These are phyloP conservation scores for Orycteropus afer DNA, from an alignment of 2,113 vertebrate genomes.

Conservation along the genomic window DNA sequence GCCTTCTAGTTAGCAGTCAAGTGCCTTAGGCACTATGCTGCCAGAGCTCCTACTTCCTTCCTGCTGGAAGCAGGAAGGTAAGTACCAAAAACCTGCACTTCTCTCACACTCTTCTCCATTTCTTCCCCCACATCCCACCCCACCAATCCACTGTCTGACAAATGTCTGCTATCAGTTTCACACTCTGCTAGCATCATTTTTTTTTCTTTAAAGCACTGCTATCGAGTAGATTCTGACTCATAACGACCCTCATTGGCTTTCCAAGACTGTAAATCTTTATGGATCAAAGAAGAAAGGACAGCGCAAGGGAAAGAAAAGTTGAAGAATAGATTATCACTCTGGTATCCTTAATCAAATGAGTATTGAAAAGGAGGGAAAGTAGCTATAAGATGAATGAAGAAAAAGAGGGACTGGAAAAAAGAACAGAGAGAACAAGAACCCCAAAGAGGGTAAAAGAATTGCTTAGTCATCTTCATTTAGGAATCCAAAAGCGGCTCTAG, in stretches of 20 bases:
- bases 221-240: no score
- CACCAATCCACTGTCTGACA: not conserved
- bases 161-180: no score
- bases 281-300: not conserved
- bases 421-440: not conserved
- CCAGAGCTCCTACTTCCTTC: no score
- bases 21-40: no score
- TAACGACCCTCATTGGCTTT: no score
- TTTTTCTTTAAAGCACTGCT: no score
- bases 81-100: not conserved
- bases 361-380: not conserved
- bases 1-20: no score
- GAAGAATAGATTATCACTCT: not conserved
- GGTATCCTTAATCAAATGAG: not conserved
- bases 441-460: not conserved
- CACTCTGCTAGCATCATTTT: no score
- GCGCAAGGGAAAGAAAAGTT: not conserved
- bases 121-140: rapidly evolving
- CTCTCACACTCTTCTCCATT: not conserved
- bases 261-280: no score
- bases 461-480: not conserved
- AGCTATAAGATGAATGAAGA: not conserved
- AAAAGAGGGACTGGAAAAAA: not conserved
- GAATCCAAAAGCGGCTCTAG: not conserved
- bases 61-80: not conserved